Evolutionary conservation across 2,797 vertebrate species (phyloP).

Genomic region (Carcharodon carcharias): DNA sequence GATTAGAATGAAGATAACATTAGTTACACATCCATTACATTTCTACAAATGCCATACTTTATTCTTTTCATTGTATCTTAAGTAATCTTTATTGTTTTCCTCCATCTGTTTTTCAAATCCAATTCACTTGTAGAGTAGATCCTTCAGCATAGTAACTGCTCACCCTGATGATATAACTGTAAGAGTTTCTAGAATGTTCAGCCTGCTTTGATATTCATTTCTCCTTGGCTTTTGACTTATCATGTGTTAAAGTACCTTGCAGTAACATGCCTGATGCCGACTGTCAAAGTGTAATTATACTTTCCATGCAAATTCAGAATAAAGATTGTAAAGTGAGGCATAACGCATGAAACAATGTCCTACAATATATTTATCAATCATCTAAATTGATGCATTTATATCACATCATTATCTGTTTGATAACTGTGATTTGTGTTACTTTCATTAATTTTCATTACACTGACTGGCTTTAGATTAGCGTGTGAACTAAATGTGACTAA

Average conservation of each 20-base stretch:
- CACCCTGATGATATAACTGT: neutral
- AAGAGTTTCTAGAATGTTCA: neutral
- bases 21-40: neutral
- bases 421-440: neutral
- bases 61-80: neutral
- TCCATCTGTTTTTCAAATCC: neutral
- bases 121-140: neutral
- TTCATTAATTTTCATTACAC: neutral
- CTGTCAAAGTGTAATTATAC: constrained; percentile 11
- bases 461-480: neutral
- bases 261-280: neutral
- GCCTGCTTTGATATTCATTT: neutral
- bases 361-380: neutral
- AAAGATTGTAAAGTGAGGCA: neutral
- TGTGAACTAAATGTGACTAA: neutral
- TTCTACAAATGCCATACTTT: neutral
- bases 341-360: neutral
- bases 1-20: neutral
- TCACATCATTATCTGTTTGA: neutral
- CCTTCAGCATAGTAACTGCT: neutral
- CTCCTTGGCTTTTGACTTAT: neutral
- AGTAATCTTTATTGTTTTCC: neutral
- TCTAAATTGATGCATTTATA: neutral
- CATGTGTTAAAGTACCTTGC: neutral
- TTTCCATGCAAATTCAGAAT: neutral